phyloP scores from a whole-genome alignment of 2,797 vertebrate species.

The Anguilla anguilla region DNA sequence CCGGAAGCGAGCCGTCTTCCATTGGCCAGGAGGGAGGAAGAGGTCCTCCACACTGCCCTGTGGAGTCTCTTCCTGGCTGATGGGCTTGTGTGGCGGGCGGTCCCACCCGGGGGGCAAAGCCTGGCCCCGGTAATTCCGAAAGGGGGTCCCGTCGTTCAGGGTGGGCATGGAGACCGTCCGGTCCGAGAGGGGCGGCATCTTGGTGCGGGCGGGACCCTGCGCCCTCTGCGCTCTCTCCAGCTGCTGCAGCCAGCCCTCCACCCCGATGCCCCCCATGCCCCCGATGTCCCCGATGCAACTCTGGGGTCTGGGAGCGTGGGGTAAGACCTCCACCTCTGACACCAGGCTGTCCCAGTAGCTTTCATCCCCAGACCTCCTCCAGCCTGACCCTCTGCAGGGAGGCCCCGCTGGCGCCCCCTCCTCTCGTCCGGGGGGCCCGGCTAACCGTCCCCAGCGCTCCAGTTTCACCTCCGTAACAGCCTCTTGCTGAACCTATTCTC shows the following conservation, averaged over 20 bases:
- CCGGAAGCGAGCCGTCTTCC: constrained; percentile 63
- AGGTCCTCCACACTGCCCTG: constrained; percentile 63
- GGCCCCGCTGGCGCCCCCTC: constrained; percentile 62
- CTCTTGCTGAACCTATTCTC: constrained; percentile 45
- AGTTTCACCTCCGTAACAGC: constrained; percentile 60
- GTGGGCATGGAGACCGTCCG: constrained; percentile 53
- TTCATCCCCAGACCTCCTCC: constrained; percentile 68
- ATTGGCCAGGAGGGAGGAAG: constrained; percentile 52
- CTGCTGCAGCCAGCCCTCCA: constrained; percentile 67
- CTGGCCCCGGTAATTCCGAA: constrained; percentile 26
- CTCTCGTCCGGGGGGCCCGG: constrained; percentile 53
- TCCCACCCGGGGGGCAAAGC: constrained; percentile 42
- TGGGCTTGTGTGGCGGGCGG: constrained; percentile 52
- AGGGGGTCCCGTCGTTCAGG: constrained; percentile 42
- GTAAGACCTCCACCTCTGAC: constrained; percentile 45
- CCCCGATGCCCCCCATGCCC: constrained; percentile 35
- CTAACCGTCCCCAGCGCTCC: constrained; percentile 56
- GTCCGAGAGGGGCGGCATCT: constrained; percentile 42
- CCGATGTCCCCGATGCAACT: constrained; percentile 65
- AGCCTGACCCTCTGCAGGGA: constrained; percentile 48
- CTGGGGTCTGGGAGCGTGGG: constrained; percentile 57
- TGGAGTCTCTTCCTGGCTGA: constrained; percentile 51
- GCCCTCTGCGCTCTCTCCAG: constrained; percentile 58
- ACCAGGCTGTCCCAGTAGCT: constrained; percentile 59
- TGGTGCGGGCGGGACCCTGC: constrained; percentile 42